Base-by-base conservation (phyloP, 2,113 vertebrate species). In the Phylloscopus trochilus region DNA sequence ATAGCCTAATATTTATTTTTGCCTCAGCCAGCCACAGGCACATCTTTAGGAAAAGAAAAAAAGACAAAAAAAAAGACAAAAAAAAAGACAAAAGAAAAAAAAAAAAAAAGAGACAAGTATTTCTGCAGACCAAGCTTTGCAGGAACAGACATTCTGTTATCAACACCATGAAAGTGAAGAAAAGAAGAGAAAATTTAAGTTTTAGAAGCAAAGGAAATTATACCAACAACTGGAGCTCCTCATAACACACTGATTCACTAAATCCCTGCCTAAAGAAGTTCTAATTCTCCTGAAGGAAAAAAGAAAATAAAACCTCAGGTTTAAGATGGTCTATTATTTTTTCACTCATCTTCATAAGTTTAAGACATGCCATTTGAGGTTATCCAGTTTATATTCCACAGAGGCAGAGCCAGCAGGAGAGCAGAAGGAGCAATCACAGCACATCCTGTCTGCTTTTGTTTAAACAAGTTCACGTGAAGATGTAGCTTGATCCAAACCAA, bases 381-480 rank as follows among this genome's bases (percentile, higher is more conserved):
- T 79, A 92, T 28, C 13, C 75, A 95, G 83, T n/a, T 94, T 37
- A 64, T 55, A 69, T 66, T 93, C 33, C 79, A 75, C 44, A 68
- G 59, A 90, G 47, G 39, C 68, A 63, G n/a, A 91, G 80, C 75
- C 93, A 94, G 83, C 19, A 91, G 52, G 47, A 90, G 74, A 81
- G 70, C 10, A 91, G 22, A 30, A 43, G 30, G 33, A 95, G 62
- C 89, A 92, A 52, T 62, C 58, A 28, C 7, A 73, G 76, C 74
- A 70, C 33, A 76, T 74, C 67, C 94, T 95, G 77, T 30, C 88
- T 87, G 68, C 62, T 87, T 90, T 92, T 64, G 78, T 83, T 89
- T 81, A 87, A 94, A 79, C 13, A 62, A 39, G 41, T 77, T 58
- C 23, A 27, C 30, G 58, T 37, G 60, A 91, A 66, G 59, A 75